A percentile compares a stretch with the other conserved stretches of the same genome.
phyloP scores from a whole-genome alignment of 2,797 vertebrate species.

The Rhadinocentrus ornatus region DNA sequence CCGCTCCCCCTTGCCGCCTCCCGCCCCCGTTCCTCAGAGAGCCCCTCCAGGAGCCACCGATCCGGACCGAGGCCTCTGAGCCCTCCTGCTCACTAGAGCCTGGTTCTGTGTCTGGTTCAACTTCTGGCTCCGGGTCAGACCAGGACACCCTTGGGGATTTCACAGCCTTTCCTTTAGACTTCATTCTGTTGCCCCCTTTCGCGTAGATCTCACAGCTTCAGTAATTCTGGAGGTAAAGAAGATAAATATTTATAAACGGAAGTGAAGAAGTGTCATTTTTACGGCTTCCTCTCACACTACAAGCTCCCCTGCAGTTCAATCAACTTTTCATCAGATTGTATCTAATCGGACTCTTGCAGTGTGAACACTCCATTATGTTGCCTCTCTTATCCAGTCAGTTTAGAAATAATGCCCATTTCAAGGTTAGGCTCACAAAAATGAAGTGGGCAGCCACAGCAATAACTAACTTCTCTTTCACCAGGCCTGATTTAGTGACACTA shows the following conservation, averaged over 20 bases:
- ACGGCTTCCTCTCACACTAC: not conserved
- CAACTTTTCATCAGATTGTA: slow-evolving; percentile 53
- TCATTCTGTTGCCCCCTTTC: slow-evolving; percentile 82
- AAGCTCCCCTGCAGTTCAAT: slow-evolving; percentile 34
- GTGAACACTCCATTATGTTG: slow-evolving; percentile 78
- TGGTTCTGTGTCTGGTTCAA: slow-evolving; percentile 76
- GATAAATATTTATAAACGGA: not conserved
- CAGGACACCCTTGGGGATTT: slow-evolving; percentile 80
- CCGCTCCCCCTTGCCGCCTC: slow-evolving; percentile 44
- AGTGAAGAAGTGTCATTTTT: not conserved
- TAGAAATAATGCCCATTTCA: slow-evolving; percentile 75
- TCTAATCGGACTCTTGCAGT: slow-evolving; percentile 71
- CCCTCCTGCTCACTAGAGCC: slow-evolving; percentile 85
- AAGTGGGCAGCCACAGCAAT: slow-evolving; percentile 27
- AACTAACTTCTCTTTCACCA: slow-evolving; percentile 1
- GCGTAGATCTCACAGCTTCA: slow-evolving; percentile 29
- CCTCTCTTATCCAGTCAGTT: slow-evolving; percentile 67
- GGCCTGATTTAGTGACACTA: not conserved
- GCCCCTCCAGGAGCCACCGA: slow-evolving; percentile 78
- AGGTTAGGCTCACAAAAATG: slow-evolving; percentile 74
- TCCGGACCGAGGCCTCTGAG: slow-evolving; percentile 83
- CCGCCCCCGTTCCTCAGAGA: slow-evolving; percentile 61
- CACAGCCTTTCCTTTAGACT: slow-evolving; percentile 89
- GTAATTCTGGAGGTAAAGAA: slow-evolving; percentile 34
- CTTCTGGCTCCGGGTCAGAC: slow-evolving; percentile 79